phyloP scores from a whole-genome alignment of 2,113 vertebrate species.

The Nibea albiflora region DNA sequence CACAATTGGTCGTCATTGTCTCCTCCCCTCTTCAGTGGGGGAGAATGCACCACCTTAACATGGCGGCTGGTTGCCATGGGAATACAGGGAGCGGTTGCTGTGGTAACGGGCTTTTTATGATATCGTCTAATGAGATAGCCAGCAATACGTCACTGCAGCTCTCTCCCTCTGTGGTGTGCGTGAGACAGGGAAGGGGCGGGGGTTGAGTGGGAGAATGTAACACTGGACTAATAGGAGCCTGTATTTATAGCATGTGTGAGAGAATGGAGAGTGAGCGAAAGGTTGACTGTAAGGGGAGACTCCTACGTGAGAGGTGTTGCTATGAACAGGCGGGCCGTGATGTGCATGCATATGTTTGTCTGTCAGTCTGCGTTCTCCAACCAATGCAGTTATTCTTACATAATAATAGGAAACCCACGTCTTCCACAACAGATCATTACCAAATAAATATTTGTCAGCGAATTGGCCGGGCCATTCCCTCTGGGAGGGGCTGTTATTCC shows the following conservation, averaged over 20 bases:
- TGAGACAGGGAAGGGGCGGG: slow-evolving; percentile 45
- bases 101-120: slow-evolving; percentile 81
- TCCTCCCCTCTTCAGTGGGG: slow-evolving; percentile 57
- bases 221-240: slow-evolving; percentile 65
- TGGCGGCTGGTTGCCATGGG: slow-evolving; percentile 75
- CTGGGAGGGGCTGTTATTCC: background rate
- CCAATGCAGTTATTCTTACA: slow-evolving; percentile 4
- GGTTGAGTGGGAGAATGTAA: slow-evolving; percentile 71
- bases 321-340: background rate
- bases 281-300: slow-evolving; percentile 44
- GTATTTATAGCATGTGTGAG: slow-evolving; percentile 72
- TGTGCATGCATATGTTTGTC: background rate
- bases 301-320: slow-evolving; percentile 2
- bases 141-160: slow-evolving; percentile 74
- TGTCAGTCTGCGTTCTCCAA: background rate
- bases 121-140: slow-evolving; percentile 74
- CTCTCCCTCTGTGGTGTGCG: slow-evolving; percentile 48
- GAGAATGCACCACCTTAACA: slow-evolving; percentile 72
- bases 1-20: slow-evolving; percentile 46
- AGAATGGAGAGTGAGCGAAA: slow-evolving; percentile 52
- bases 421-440: background rate
- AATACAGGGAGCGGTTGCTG: slow-evolving; percentile 74
- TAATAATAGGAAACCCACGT: background rate
- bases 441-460: slow-evolving; percentile 34
- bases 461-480: background rate